A percentile compares a stretch with the other conserved stretches of the same genome.
Evolutionary conservation across 2,888 invertebrate species (phyloP).

Genomic region (Phortica magna): DNA sequence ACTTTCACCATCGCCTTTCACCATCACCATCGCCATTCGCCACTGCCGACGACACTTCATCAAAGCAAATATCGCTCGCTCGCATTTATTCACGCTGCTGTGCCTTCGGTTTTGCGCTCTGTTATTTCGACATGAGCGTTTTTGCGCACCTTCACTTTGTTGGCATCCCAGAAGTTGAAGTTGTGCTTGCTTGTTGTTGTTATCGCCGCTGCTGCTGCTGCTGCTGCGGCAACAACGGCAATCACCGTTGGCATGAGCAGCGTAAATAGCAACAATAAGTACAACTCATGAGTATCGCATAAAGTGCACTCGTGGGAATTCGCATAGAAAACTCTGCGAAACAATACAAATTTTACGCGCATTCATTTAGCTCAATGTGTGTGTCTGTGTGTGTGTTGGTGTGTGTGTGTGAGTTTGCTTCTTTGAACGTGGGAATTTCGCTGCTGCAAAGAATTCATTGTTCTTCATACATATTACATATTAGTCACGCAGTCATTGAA

Average conservation of each 20-base stretch:
- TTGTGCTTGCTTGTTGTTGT: background rate
- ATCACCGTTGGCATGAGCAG: background rate
- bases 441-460: too few species aligned
- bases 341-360: background rate
- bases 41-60: background rate
- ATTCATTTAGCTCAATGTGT: slow-evolving; percentile 16
- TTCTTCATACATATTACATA: background rate
- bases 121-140: background rate
- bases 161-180: background rate
- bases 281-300: slow-evolving; percentile 55
- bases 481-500: slow-evolving; percentile 1
- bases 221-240: background rate
- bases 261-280: slow-evolving; percentile 43
- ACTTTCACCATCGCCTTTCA: too few species aligned
- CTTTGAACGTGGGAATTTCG: background rate
- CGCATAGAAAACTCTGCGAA: slow-evolving; percentile 34
- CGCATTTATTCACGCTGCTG: background rate
- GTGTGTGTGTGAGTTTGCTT: slow-evolving; percentile 5
- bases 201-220: background rate
- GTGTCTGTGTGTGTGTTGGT: slow-evolving; percentile 8
- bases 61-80: background rate
- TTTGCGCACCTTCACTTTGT: background rate
- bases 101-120: background rate
- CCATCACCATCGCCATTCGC: too few species aligned
- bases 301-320: slow-evolving; percentile 68